Base-by-base conservation (phyloP, 1,140 invertebrate genomes). In the Drosophila ambigua region DNA sequence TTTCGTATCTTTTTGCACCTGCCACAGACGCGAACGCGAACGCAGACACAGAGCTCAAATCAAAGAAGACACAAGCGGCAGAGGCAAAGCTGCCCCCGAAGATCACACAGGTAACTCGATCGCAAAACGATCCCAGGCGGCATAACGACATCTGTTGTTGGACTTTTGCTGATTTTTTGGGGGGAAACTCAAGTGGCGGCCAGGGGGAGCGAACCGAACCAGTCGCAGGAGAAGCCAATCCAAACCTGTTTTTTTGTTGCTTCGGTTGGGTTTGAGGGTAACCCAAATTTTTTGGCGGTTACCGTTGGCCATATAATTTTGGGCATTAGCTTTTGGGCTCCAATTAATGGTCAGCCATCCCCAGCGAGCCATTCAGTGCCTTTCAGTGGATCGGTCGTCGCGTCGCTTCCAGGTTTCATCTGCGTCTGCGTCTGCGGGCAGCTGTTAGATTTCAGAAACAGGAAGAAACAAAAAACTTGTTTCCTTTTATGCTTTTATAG, bases 261-360 rank as follows among this genome's bases (percentile, higher is more conserved):
- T 23, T 54, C 64, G 74, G 67, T 4, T 35, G 0, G 64, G 71
- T 77, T 77, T 61, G 74, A 77, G 77, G 81, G 81, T 87, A 87
- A 84, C 81, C 81, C 82, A 84, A 84, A 84, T 84, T 80, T 58
- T 58, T 78, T 64, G 64, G 65, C 65, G 52, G 64, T 72, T 81
- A 72, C 78, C 79, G 82, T 85, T 81, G 83, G 67, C 74, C 78
- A 78, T 85, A 88, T 85, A 85, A 87, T 85, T 85, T 85, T 74
- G 51, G 57, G 82, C 75, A 85, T 87, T 85, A 87, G 82, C 82
- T 88, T 76, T 78, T 71, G 35, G 35, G 65, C 59, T 50, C 69
- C 82, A 85, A 87, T 85, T 85, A 88, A 85, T 82, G 82, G 66
- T 26, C 62, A 74, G 58, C 41, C 68, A 28, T 28, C 26, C 26